These are phyloP conservation scores for Papilio gigon DNA, from an alignment of 2,888 invertebrate genomes.

Conservation along the genomic window DNA sequence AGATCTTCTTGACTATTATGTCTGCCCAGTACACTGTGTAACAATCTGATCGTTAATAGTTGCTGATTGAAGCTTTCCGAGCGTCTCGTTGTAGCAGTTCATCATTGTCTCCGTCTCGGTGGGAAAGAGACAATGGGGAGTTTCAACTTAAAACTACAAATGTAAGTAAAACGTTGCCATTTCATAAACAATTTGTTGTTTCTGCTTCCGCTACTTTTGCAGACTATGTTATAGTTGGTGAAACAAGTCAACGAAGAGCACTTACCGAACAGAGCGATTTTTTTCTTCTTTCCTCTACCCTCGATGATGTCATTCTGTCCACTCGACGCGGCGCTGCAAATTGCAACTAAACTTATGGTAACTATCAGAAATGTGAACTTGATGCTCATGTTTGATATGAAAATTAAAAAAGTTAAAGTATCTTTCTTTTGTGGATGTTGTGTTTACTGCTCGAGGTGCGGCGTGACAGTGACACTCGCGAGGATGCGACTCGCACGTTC, in stretches of 20 bases:
- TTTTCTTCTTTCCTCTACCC: constrained; percentile 72
- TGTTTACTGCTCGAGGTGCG: not conserved
- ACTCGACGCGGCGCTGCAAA: constrained; percentile 48
- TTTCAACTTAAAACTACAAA: no score
- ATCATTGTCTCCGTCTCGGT: no score
- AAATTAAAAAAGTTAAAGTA: not conserved
- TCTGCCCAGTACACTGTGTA: constrained; percentile 74
- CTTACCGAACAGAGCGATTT: constrained; percentile 71
- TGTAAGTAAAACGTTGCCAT: no score
- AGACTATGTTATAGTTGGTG: not conserved
- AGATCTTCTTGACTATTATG: constrained; percentile 72
- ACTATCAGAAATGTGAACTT: constrained; percentile 4
- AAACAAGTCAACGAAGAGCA: constrained; percentile 30
- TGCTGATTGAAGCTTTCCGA: not conserved
- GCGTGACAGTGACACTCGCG: constrained; percentile 8
- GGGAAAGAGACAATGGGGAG: no score
- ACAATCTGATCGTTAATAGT: constrained; percentile 24
- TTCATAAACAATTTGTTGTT: no score
- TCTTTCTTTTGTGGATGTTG: not conserved
- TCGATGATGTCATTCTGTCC: constrained; percentile 52
- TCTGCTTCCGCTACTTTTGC: no score
- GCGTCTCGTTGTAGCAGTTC: no score
- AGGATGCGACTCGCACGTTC: not conserved
- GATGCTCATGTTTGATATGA: constrained; percentile 25
- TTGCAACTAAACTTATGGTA: not conserved